These are phyloP conservation scores for Laothoe populi DNA, from an alignment of 2,888 invertebrate species.

Conservation along the genomic window DNA sequence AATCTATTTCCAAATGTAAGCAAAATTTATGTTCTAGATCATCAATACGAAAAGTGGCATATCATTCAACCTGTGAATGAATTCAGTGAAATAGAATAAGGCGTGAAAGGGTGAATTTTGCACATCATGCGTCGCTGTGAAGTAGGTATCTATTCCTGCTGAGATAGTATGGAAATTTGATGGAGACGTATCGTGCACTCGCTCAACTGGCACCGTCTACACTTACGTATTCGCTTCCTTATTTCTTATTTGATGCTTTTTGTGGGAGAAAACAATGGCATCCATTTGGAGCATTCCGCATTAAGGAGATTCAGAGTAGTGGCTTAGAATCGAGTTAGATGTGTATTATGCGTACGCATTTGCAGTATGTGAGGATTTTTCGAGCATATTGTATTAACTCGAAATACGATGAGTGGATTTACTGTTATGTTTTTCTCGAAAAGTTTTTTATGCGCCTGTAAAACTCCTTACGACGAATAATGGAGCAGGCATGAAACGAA, in stretches of 20 bases:
- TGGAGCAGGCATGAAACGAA: background rate
- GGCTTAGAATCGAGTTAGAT: slow-evolving; percentile 60
- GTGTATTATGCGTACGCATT: slow-evolving; percentile 50
- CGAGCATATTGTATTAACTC: slow-evolving; percentile 10
- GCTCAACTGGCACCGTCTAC: slow-evolving; percentile 60
- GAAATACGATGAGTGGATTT: slow-evolving; percentile 31
- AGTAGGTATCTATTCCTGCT: slow-evolving; percentile 53
- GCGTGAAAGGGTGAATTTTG: slow-evolving; percentile 43
- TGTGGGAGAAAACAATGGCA: slow-evolving; percentile 69
- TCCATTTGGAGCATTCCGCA: slow-evolving; percentile 66
- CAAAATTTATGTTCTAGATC: background rate
- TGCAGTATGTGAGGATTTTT: slow-evolving; percentile 38
- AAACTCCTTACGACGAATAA: background rate
- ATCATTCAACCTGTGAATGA: slow-evolving; percentile 35
- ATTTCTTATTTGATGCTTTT: slow-evolving; percentile 67
- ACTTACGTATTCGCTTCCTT: slow-evolving; percentile 60
- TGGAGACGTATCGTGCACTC: slow-evolving; percentile 76
- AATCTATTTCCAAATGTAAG: background rate
- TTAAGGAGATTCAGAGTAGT: slow-evolving; percentile 61
- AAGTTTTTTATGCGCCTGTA: slow-evolving; percentile 1
- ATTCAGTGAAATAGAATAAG: slow-evolving; percentile 38
- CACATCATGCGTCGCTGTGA: slow-evolving; percentile 51
- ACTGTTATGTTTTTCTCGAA: slow-evolving; percentile 28
- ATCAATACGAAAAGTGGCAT: slow-evolving; percentile 6
- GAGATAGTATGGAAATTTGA: slow-evolving; percentile 75